Evolutionary conservation across 2,797 vertebrate genomes (phyloP), one percentile per base, ranked within the genome.

Genomic region (Chiloscyllium punctatum): DNA sequence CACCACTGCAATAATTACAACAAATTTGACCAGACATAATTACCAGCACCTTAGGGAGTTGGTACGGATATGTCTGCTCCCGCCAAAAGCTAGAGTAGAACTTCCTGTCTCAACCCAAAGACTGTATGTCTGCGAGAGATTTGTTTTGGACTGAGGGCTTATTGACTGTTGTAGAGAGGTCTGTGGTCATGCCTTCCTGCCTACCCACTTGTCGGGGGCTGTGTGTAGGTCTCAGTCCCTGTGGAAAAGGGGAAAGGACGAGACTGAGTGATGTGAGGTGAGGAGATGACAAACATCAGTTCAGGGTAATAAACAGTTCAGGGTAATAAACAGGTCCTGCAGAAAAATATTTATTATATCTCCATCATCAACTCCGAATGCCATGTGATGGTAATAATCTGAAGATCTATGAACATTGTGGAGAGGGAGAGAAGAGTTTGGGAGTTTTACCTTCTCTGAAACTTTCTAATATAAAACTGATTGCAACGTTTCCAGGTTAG

Each of bases 261-360:
- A 71, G 23, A 21, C 51, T 53, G 25, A 88, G 15, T 51, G 51
- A 88, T 57, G 51, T 88, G 33, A 57, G 15, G 48, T 13, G 18
- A 15, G 53, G 87, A 6, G 13, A 90, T 33, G 53, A 18, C 62
- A 62, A 62, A 62, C 3, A 90, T 77, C n/a, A 77, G 53, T 62
- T 87, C 25, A n/a, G 53, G 87, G 87, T 9, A 53, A n/a, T 88
- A 88, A 88, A 88, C 86, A 88, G 53, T 74, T 87, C 25, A n/a
- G 87, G 87, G 87, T 9, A 53, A 48, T 48, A 9, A 57, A 27
- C 51, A 53, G 27, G 27, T 77, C 30, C 1, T 33, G 48, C 8
- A 13, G 48, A 11, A 87, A 53, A 87, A 87, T 87, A 87, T 87
- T 87, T 87, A 53, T 53, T 87, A 27, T 3, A 87, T 25, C 48